phyloP scores from a whole-genome alignment of 2,797 vertebrate genomes.

The Kryptopterus vitreolus region DNA sequence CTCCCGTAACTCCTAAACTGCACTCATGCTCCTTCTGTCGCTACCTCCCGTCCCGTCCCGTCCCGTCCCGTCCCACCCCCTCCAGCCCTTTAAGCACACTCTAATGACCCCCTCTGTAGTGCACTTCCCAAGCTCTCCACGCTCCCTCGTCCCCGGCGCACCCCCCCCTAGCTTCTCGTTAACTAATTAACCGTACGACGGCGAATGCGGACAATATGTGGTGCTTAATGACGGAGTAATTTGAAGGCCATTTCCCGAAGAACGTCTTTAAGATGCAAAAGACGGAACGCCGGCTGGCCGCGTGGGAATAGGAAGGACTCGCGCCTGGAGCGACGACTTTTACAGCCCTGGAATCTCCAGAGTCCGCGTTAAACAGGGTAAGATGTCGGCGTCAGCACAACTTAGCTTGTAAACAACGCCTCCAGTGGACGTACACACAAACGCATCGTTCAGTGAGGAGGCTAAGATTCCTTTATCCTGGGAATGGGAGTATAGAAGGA shows the following conservation, averaged over 20 bases:
- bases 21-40: slow-evolving; percentile 32
- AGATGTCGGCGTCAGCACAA: slow-evolving; percentile 25
- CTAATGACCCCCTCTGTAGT: slow-evolving; percentile 58
- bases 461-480: neutral
- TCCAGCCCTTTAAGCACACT: slow-evolving; percentile 49
- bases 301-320: slow-evolving; percentile 15
- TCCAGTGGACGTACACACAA: neutral
- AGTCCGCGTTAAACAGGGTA: slow-evolving; percentile 21
- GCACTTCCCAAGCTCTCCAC: slow-evolving; percentile 38
- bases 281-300: slow-evolving; percentile 7
- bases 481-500: neutral
- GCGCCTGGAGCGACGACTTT: slow-evolving; percentile 14
- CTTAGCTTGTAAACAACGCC: slow-evolving; percentile 16
- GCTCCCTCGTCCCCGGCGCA: slow-evolving; percentile 10
- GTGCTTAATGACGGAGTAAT: slow-evolving; percentile 57
- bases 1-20: slow-evolving; percentile 28
- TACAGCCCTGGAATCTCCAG: slow-evolving; percentile 18
- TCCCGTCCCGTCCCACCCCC: slow-evolving; percentile 42
- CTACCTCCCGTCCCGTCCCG: slow-evolving; percentile 38
- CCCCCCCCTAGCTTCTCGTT: slow-evolving; percentile 51
- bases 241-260: slow-evolving; percentile 47
- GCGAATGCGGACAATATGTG: slow-evolving; percentile 56
- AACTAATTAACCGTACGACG: slow-evolving; percentile 62
- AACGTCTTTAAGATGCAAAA: slow-evolving; percentile 19
- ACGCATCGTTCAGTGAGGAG: neutral